Evolutionary conservation across 2,888 invertebrate genomes (phyloP), one percentile per base, ranked within the genome.

Genomic region (Hyles lineata): DNA sequence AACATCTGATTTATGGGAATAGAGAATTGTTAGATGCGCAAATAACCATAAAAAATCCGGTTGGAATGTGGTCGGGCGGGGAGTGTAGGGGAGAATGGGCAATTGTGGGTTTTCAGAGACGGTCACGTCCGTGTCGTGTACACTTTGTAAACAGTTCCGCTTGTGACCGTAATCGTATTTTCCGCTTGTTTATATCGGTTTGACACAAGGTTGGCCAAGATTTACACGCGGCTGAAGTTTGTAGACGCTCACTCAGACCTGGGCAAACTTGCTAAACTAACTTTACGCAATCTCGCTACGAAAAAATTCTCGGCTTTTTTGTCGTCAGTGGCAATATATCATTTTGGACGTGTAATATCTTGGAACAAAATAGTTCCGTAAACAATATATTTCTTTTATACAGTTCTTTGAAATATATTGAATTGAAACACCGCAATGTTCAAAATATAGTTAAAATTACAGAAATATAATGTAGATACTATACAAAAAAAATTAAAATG

Each of bases 131-230:
- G 76, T 79, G 81, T 79, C 83, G 76, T 79, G 81, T 79, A 80
- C 85, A 85, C 87, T 90, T 90, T 87, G 92, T 89, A 91, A 92
- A 91, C 91, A 92, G 86, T 88, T 88, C 85, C 86, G 86, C 82
- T 85, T 83, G 83, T 80, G 81, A 81, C 84, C 80, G 84, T 90
- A 89, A 90, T 90, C 87, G 87, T 89, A 88, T 91, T 90, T 90
- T 83, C 77, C 81, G 87, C 84, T 87, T 87, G 87, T 90, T 89
- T 90, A 87, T 88, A 89, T 89, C 86, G 84, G 86, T 89, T 87
- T 87, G 87, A 89, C 89, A 87, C 84, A 83, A 80, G 83, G 80
- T 83, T 81, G 77, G 78, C 81, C 80, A 77, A 82, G 83, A 83
- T 86, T 85, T 83, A 84, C 82, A 82, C 82, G 81, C 79, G 81